phyloP scores from a whole-genome alignment of 2,888 invertebrate species.

The Boloria euphrosyne region DNA sequence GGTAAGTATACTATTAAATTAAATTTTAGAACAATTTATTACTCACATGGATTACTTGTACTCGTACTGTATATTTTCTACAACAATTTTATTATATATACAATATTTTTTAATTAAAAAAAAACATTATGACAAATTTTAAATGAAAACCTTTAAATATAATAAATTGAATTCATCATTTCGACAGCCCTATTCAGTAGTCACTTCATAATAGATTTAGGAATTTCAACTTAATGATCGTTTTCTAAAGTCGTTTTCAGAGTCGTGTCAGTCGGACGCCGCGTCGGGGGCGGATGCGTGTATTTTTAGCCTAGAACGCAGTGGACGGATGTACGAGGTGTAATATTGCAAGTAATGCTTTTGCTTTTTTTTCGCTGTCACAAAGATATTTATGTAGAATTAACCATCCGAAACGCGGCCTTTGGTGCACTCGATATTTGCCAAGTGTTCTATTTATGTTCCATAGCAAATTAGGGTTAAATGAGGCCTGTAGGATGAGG shows the following conservation, averaged over 20 bases:
- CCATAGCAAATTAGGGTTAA: background rate
- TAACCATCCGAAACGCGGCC: conserved; percentile 6
- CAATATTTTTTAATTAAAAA: too few relatives aligned
- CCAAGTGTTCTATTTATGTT: background rate
- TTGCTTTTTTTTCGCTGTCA: conserved; percentile 26
- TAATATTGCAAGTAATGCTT: conserved; percentile 53
- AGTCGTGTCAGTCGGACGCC: conserved; percentile 49
- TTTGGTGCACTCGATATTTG: background rate
- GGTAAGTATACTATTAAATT: too few relatives aligned
- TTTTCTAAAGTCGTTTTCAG: conserved; percentile 42
- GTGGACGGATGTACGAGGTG: conserved; percentile 63
- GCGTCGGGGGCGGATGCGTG: conserved; percentile 52
- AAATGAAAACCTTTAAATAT: too few relatives aligned
- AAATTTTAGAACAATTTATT: too few relatives aligned
- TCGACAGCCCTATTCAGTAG: conserved; percentile 29
- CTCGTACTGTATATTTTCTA: too few relatives aligned
- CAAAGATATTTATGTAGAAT: conserved; percentile 12
- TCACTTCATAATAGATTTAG: conserved; percentile 48
- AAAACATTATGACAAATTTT: too few relatives aligned
- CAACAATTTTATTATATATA: too few relatives aligned
- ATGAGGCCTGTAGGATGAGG: too few relatives aligned
- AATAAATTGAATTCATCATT: background rate
- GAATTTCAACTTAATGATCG: conserved; percentile 40
- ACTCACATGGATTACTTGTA: too few relatives aligned
- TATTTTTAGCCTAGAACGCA: conserved; percentile 60